Percentiles rank a stretch among this genome's conserved stretches.
These are phyloP conservation scores for Camponotus floridanus DNA, from an alignment of 1,140 invertebrate species.

Conservation along the genomic window DNA sequence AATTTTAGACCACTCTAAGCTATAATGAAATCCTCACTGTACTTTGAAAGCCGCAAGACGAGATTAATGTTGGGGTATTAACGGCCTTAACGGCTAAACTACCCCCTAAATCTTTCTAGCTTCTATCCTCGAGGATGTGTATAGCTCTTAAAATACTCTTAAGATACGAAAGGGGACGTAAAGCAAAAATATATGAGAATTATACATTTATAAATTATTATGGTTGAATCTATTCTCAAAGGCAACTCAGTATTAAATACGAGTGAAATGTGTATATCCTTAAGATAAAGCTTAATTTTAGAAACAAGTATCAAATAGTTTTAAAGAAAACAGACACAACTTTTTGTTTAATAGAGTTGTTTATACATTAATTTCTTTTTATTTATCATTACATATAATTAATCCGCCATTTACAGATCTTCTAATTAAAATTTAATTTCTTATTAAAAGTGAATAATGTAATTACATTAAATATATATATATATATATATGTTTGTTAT, in stretches of 20 bases:
- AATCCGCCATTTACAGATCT: background rate
- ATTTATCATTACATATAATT: background rate
- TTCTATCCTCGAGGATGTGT: slow-evolving; percentile 4
- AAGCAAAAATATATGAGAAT: slow-evolving; percentile 29
- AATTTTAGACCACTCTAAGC: slow-evolving; percentile 43
- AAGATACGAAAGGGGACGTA: slow-evolving; percentile 3
- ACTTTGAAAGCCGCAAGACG: slow-evolving; percentile 37
- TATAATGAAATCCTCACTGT: slow-evolving; percentile 59
- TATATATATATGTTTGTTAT: background rate
- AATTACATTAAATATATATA: background rate
- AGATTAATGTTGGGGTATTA: slow-evolving; percentile 69
- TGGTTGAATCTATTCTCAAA: background rate
- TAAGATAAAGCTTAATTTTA: background rate
- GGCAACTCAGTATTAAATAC: background rate
- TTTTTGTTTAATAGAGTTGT: background rate
- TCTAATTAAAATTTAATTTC: background rate
- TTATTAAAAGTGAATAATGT: background rate
- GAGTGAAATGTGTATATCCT: background rate
- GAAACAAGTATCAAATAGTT: background rate
- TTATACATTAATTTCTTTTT: slow-evolving; percentile 1
- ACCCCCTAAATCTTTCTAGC: slow-evolving; percentile 29
- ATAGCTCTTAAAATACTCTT: slow-evolving; percentile 47
- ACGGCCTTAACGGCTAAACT: slow-evolving; percentile 30
- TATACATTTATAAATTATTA: slow-evolving; percentile 14
- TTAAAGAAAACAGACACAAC: background rate